Base-by-base conservation (phyloP, 2,888 invertebrate genomes). In the Cylindroiulus punctatus region DNA sequence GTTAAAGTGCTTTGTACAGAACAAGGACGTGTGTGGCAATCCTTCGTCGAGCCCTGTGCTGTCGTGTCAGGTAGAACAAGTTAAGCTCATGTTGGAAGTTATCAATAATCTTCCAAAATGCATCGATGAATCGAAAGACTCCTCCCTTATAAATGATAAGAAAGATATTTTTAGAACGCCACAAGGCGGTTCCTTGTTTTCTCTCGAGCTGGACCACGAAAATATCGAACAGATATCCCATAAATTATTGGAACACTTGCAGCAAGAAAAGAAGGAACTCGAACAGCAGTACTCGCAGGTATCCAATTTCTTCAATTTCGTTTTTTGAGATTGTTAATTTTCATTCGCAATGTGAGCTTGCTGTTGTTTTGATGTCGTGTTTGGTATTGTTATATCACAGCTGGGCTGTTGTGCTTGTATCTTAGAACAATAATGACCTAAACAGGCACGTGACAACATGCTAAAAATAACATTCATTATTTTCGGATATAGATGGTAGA, bases 251-350 rank as follows among this genome's bases (percentile, higher is more conserved):
- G 85, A 85, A 32, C 85, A 85, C 40, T 40, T 85, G 8, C 52
- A 85, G 26, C 85, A 85, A 40, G 85, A 85, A 30, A 57, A 57
- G 26, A 47, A n/a, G 32, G 85, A 85, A 40, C 65, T 85, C 12
- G 85, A 85, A 30, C 85, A 65, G 22, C 85, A 85, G 40, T 85
- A 85, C 17, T 57, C 85, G 3, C 85, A 85, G 85, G 85, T 85
- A 44, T 36, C 8, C n/a, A n/a, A 40, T 40, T 44, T 36, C 14
- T 44, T 32, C 84, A 81, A 10, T 10, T 30, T 81, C 10, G n/a
- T 4, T 36, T 7, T 7, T 7, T 36, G 7, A 4, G 3, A 36
- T 36, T 36, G 7, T 36, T 36, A 36, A 36, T 36, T 36, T 36
- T 36, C 36, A 36, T 4, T 36, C 36, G 7, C 7, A 36, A 2